phyloP scores from a whole-genome alignment of 1,140 invertebrate species.

The Colletes gigas region DNA sequence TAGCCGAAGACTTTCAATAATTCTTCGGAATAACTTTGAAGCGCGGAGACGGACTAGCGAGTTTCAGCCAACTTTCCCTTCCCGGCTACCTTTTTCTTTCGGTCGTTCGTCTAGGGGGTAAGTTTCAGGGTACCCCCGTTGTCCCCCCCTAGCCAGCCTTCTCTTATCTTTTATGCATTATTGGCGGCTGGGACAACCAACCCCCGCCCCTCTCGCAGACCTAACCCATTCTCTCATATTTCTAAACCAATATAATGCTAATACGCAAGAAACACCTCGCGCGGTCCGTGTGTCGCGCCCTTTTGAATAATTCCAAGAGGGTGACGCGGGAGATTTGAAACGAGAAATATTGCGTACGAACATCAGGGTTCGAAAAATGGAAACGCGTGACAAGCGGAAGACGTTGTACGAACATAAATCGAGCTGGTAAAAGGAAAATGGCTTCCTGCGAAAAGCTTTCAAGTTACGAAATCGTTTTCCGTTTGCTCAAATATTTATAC shows the following conservation, averaged over 20 bases:
- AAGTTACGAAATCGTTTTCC: no score
- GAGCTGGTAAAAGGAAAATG: no score
- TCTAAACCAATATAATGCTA: slow-evolving; percentile 76
- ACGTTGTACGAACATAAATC: no score
- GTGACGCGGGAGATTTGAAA: background rate
- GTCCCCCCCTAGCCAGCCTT: slow-evolving; percentile 46
- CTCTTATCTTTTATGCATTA: slow-evolving; percentile 77
- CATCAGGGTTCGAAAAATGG: background rate
- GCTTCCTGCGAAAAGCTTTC: no score
- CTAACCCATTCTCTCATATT: slow-evolving; percentile 66
- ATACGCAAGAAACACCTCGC: slow-evolving; percentile 57
- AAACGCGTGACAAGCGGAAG: background rate
- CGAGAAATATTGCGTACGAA: slow-evolving; percentile 28
- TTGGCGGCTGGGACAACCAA: slow-evolving; percentile 49
- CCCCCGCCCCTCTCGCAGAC: slow-evolving; percentile 2
- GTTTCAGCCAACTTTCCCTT: slow-evolving; percentile 62
- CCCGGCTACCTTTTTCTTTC: slow-evolving; percentile 29
- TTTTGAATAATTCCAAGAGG: slow-evolving; percentile 57
- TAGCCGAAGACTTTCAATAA: slow-evolving; percentile 70
- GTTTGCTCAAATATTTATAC: no score
- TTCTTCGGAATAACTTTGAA: slow-evolving; percentile 73
- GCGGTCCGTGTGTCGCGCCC: slow-evolving; percentile 42
- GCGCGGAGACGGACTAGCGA: slow-evolving; percentile 58
- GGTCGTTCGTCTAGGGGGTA: slow-evolving; percentile 46
- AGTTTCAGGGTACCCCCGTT: slow-evolving; percentile 51